A percentile compares a stretch with the other conserved stretches of the same genome.
Conservation (phyloP, 2,888 invertebrate genomes). For the Auanema sp. region DNA sequence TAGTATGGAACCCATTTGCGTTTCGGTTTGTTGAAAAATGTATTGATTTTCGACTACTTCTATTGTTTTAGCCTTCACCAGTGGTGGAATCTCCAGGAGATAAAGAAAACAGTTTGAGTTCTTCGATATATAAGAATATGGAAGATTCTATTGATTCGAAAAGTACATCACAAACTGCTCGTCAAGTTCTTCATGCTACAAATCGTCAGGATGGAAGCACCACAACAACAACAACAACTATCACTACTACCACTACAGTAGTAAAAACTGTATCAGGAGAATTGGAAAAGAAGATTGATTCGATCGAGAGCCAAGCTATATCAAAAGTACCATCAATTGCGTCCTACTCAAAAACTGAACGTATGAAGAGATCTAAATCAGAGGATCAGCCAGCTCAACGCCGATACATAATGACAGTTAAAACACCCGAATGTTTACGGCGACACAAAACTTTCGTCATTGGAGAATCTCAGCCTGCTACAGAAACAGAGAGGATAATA, state of each 20-base stretch:
- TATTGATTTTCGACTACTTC: not conserved
- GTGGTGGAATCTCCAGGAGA: conserved; percentile 1
- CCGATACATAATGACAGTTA: conserved; percentile 12
- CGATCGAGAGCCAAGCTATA: no score
- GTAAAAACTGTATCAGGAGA: no score
- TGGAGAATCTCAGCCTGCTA: conserved; percentile 3
- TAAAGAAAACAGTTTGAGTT: not conserved
- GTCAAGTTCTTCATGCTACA: conserved; percentile 12
- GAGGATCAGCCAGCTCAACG: conserved; percentile 10
- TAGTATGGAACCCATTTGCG: not conserved
- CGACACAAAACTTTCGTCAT: conserved; percentile 15
- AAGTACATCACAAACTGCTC: not conserved
- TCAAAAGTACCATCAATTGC: no score
- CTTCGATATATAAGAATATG: not conserved
- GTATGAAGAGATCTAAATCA: conserved; percentile 11
- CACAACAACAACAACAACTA: conserved; percentile 22
- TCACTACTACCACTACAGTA: no score
- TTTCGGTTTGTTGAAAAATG: not conserved
- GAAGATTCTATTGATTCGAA: not conserved
- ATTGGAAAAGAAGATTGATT: no score
- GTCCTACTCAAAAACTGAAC: not conserved
- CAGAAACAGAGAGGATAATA: not conserved
- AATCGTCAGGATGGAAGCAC: conserved; percentile 29
- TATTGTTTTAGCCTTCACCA: not conserved
- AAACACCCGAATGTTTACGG: conserved; percentile 18